Evolutionary conservation across 2,888 invertebrate genomes (phyloP), one percentile per base, ranked within the genome.

Genomic region (Geophilus truncorum): DNA sequence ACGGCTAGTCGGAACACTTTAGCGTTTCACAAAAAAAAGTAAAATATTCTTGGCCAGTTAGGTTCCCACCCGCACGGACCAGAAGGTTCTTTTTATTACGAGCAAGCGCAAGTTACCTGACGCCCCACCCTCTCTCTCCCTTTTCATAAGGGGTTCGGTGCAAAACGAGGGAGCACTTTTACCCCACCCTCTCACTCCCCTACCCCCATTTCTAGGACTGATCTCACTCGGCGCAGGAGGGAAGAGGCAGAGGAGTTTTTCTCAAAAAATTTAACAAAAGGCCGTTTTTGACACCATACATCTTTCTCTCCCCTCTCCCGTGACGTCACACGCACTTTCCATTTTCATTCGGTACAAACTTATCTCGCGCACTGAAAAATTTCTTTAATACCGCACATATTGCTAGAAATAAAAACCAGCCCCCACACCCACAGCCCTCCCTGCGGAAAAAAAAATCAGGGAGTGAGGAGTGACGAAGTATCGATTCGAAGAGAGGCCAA

Each of bases 161-260:
- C 45, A 62, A 62, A 62, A 62, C 62, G 62, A 62, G 62, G 62
- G 62, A 62, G 62, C 62, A 62, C 62, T 62, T 62, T 62, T 62
- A n/a, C 10, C 62, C 62, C 28, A 23, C 23, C 62, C 62, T 28
- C 62, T 28, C 62, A 62, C 62, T 62, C 28, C 45, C 45, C 28
- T 62, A 62, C 62, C 62, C 62, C 62, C 21, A 62, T 62, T n/a
- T 62, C 28, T 62, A 28, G 62, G 62, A 62, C 57, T 62, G 25
- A 62, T 62, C 62, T 62, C 62, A 62, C 62, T 62, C 23, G 28
- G 25, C 28, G 12, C 7, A 1, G 10, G 62, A 62, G 62, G 62
- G 62, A 62, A 25, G 10, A 15, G 62, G 62, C 62, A 62, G 62
- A 4, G 10, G 15, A 25, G 23, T 25, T 62, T 62, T 25, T 15